phyloP scores from a whole-genome alignment of 2,888 invertebrate genomes.

The Boloria euphrosyne region DNA sequence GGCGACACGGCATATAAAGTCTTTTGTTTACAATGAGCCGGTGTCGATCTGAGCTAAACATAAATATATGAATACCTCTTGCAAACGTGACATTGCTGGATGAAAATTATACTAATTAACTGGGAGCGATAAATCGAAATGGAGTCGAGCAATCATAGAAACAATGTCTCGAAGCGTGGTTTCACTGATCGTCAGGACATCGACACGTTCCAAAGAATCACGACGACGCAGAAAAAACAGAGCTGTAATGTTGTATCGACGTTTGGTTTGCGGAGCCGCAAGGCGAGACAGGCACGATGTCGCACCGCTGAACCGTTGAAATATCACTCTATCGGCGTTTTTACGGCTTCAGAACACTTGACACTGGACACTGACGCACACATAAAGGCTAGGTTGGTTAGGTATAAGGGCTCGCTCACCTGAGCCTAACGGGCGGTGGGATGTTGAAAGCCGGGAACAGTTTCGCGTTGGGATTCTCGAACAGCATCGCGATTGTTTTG shows the following conservation, averaged over 20 bases:
- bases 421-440: constrained; percentile 85
- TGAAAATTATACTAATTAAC: constrained; percentile 22
- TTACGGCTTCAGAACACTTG: constrained; percentile 57
- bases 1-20: constrained; percentile 47
- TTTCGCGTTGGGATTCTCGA: constrained; percentile 88
- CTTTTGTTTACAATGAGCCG: constrained; percentile 44
- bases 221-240: constrained; percentile 47
- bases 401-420: constrained; percentile 61
- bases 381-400: constrained; percentile 26
- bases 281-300: constrained; percentile 56
- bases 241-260: constrained; percentile 62
- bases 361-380: constrained; percentile 49
- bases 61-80: constrained; percentile 26
- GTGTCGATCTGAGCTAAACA: constrained; percentile 30
- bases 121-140: constrained; percentile 26
- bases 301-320: constrained; percentile 57
- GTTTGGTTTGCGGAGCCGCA: constrained; percentile 51
- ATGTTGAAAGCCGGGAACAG: constrained; percentile 86
- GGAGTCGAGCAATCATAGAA: constrained; percentile 24
- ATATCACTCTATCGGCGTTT: constrained; percentile 62
- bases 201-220: constrained; percentile 44
- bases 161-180: constrained; percentile 30
- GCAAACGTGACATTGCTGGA: constrained; percentile 20
- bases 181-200: constrained; percentile 40
- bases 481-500: constrained; percentile 83